Percentiles rank a stretch among this genome's conserved stretches.
phyloP scores from a whole-genome alignment of 1,140 invertebrate genomes.

The Bombus breviceps region DNA sequence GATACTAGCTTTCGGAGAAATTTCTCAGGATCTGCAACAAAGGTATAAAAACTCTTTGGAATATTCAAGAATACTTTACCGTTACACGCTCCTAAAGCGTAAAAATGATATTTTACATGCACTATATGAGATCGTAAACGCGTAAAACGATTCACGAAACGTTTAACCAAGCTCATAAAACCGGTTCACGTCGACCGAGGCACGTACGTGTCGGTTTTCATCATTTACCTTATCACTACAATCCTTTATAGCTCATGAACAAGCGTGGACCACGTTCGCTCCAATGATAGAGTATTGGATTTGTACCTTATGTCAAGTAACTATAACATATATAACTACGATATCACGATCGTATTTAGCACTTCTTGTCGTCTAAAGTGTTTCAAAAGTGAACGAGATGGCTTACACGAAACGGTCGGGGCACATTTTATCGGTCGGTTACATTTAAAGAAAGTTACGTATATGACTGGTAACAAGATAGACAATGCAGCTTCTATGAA shows the following conservation, averaged over 20 bases:
- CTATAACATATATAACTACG: constrained; percentile 57
- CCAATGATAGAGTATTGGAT: constrained; percentile 65
- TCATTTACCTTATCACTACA: constrained; percentile 69
- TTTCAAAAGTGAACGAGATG: constrained; percentile 1
- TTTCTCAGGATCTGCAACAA: background rate
- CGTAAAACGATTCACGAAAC: constrained; percentile 45
- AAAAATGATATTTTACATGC: constrained; percentile 41
- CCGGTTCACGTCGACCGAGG: constrained; percentile 48
- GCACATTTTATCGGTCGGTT: background rate
- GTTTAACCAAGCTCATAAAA: constrained; percentile 58
- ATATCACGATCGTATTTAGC: constrained; percentile 37
- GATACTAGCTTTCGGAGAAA: background rate
- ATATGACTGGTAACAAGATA: background rate
- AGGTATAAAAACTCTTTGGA: background rate
- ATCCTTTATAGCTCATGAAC: constrained; percentile 66
- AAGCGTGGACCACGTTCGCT: constrained; percentile 48
- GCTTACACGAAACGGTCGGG: too few species aligned
- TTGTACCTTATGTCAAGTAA: constrained; percentile 66
- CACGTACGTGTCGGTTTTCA: constrained; percentile 69
- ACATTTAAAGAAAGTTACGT: background rate
- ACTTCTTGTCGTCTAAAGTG: constrained; percentile 21
- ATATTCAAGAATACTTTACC: background rate
- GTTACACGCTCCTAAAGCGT: background rate
- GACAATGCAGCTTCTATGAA: background rate
- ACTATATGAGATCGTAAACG: constrained; percentile 32